phyloP scores from a whole-genome alignment of 2,113 vertebrate genomes.

The Salvelinus sp. region DNA sequence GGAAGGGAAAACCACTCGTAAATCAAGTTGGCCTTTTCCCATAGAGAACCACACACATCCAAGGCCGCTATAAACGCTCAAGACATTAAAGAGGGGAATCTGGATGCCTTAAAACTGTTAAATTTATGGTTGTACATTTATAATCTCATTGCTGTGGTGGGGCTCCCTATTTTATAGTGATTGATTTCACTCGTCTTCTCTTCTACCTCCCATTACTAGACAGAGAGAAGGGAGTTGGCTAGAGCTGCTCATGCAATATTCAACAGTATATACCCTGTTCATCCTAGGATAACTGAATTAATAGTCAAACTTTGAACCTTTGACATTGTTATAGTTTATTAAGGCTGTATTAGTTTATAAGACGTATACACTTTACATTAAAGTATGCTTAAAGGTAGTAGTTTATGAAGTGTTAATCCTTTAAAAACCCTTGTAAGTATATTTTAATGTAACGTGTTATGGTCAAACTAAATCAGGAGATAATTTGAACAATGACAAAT shows the following conservation, averaged over 20 bases:
- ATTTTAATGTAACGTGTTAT: too few relatives aligned
- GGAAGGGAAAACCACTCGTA: constrained; percentile 38
- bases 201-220: not conserved
- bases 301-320: too few relatives aligned
- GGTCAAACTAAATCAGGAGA: too few relatives aligned
- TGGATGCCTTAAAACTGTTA: constrained; percentile 58
- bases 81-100: constrained; percentile 56
- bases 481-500: too few relatives aligned
- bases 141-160: constrained; percentile 58
- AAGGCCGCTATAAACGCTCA: constrained; percentile 50
- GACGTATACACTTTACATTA: too few relatives aligned
- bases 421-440: too few relatives aligned
- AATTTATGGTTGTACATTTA: constrained; percentile 62
- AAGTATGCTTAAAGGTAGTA: too few relatives aligned
- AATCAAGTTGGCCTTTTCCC: constrained; percentile 48
- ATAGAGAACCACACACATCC: constrained; percentile 35
- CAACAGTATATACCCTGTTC: not conserved
- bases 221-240: not conserved
- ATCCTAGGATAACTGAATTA: too few relatives aligned
- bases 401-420: too few relatives aligned
- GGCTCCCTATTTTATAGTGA: constrained; percentile 55
- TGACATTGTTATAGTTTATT: too few relatives aligned
- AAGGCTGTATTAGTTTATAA: too few relatives aligned
- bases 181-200: constrained; percentile 68
- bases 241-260: not conserved